Conservation (phyloP, 1,140 invertebrate species). For the Listronotus bonariensis region DNA sequence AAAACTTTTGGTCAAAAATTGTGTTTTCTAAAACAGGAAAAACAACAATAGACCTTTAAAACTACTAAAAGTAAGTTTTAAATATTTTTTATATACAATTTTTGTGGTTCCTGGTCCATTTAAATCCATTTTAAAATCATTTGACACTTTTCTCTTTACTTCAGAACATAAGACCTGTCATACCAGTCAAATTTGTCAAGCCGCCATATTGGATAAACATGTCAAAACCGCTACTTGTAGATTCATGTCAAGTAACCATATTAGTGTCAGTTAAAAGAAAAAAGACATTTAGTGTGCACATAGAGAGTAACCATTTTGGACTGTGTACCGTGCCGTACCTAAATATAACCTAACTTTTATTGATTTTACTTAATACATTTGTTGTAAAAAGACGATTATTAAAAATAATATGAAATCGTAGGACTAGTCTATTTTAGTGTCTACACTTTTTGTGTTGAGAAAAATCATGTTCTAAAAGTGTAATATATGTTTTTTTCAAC, state of each 20-base stretch:
- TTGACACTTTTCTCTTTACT: slow-evolving; percentile 4
- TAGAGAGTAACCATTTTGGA: slow-evolving; percentile 18
- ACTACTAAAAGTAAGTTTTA: no score
- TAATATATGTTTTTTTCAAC: slow-evolving; percentile 26
- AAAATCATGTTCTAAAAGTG: slow-evolving; percentile 15
- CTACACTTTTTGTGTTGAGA: slow-evolving; percentile 21
- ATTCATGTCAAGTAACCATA: slow-evolving; percentile 20
- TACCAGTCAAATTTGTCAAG: background rate
- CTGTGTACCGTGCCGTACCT: slow-evolving; percentile 29
- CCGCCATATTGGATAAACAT: slow-evolving; percentile 18
- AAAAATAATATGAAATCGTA: slow-evolving; percentile 26
- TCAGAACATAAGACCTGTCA: slow-evolving; percentile 16
- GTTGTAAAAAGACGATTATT: slow-evolving; percentile 31
- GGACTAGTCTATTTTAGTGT: slow-evolving; percentile 27
- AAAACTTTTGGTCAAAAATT: no score
- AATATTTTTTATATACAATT: no score
- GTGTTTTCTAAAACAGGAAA: no score
- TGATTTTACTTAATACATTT: slow-evolving; percentile 19
- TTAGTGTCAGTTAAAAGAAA: slow-evolving; percentile 25
- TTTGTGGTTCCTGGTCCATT: no score
- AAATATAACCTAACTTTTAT: slow-evolving; percentile 24
- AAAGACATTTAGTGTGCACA: slow-evolving; percentile 30
- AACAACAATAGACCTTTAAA: no score
- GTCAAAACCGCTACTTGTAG: slow-evolving; percentile 23
- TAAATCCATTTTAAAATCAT: no score